These are phyloP conservation scores for Drosophila mayaguana DNA, from an alignment of 2,888 invertebrate genomes.

Conservation along the genomic window DNA sequence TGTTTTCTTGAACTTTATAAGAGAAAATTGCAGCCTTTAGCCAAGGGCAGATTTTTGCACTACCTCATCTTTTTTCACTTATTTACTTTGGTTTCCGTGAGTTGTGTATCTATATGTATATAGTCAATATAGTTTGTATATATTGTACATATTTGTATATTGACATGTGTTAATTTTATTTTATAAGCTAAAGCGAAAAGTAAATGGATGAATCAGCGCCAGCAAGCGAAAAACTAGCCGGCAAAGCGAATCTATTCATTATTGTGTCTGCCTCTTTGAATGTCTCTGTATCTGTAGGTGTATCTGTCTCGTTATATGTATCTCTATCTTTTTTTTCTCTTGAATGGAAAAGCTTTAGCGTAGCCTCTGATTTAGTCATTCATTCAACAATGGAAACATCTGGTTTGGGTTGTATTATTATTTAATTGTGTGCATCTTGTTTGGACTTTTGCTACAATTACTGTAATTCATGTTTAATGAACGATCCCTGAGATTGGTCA, in stretches of 20 bases:
- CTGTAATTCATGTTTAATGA: not conserved
- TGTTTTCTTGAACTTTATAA: not conserved
- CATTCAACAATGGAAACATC: constrained; percentile 49
- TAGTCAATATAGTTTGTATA: constrained; percentile 10
- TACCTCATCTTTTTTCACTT: constrained; percentile 14
- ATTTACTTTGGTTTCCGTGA: constrained; percentile 24
- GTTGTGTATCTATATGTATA: not conserved
- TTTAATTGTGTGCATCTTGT: not conserved
- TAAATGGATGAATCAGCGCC: constrained; percentile 55
- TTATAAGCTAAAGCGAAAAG: constrained; percentile 59
- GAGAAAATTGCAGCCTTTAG: too few relatives aligned
- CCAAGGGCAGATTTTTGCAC: not conserved
- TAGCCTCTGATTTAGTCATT: constrained; percentile 48
- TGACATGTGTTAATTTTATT: constrained; percentile 53
- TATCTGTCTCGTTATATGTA: constrained; percentile 8
- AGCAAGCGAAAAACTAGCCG: constrained; percentile 27
- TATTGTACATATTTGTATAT: constrained; percentile 44
- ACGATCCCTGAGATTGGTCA: not conserved
- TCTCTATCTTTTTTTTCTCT: constrained; percentile 2
- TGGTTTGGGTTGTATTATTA: constrained; percentile 29
- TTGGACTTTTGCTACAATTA: constrained; percentile 17
- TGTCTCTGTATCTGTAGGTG: constrained; percentile 4
- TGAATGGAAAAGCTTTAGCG: constrained; percentile 42
- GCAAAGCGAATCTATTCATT: constrained; percentile 23
- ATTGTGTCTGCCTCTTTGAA: constrained; percentile 6